phyloP scores from a whole-genome alignment of 23 tunicate genomes.

The Trididemnum miniatum region DNA sequence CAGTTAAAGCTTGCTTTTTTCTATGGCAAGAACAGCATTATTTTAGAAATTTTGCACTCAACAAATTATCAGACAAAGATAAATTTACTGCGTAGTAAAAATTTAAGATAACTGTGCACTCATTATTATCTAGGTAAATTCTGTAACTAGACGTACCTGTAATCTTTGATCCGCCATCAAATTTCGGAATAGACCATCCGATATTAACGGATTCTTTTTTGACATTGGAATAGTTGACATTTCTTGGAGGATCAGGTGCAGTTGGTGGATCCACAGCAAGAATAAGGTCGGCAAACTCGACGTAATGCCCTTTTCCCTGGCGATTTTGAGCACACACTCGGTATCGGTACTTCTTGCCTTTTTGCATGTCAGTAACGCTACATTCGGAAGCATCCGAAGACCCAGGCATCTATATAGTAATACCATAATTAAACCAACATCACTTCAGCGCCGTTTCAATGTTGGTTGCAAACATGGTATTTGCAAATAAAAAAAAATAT shows the following conservation, averaged over 20 bases:
- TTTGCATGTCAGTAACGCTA: slow-evolving; percentile 79
- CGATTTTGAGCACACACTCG: slow-evolving; percentile 81
- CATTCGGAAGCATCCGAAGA: slow-evolving; percentile 55
- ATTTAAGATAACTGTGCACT: no score
- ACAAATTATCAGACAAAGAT: no score
- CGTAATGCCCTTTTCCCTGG: slow-evolving; percentile 77
- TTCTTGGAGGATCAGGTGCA: slow-evolving; percentile 65
- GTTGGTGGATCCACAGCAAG: slow-evolving; percentile 77
- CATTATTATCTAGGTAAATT: no score
- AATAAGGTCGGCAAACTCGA: slow-evolving; percentile 65
- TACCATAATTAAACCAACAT: no score
- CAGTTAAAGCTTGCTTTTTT: no score
- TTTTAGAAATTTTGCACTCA: no score
- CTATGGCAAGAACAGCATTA: no score
- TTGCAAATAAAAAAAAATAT: no score
- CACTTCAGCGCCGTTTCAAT: no score
- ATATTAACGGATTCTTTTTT: slow-evolving; percentile 68
- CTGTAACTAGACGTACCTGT: slow-evolving; percentile 66
- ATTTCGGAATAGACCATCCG: slow-evolving; percentile 81
- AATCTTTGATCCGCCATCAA: slow-evolving; percentile 73
- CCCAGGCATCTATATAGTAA: slow-evolving; percentile 54
- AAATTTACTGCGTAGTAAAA: no score
- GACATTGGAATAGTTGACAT: slow-evolving; percentile 66
- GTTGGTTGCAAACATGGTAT: no score
- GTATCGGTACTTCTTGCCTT: slow-evolving; percentile 73